Base-by-base conservation (phyloP, 2,797 vertebrate genomes). In the Poeciliopsis gracilis region DNA sequence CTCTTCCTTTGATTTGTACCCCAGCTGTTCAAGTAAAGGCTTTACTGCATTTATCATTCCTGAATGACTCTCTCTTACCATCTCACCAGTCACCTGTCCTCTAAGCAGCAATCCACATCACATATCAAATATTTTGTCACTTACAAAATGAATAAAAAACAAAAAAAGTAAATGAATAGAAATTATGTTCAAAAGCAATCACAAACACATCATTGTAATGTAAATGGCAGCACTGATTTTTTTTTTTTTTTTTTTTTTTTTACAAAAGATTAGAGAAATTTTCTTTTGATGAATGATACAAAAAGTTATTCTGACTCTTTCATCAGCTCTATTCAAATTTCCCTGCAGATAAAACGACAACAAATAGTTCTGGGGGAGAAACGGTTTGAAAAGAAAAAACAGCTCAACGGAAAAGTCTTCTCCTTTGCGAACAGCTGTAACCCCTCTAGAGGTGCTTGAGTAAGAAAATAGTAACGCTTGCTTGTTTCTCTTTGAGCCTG, bases 351-450 rank as follows among this genome's bases (percentile, higher is more conserved):
- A 20, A 63, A 63, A 36, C 30, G 23, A 38, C 20, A 28, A 33
- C 38, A 11, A 41, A 16, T 30, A 1, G 79, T 78, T 75, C 55
- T 84, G 16, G 55, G 45, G n/a, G 33, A 79, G 61, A 83, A 59
- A 55, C 69, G 30, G 47, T 75, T 84, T 84, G 30, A 74, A 81
- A 76, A 78, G 51, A 87, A 69, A 85, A 53, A 77, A 36, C 55
- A 12, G 12, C 38, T 45, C 36, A 30, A 38, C 77, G 63, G 45
- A 84, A 72, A 76, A 41, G 28, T 71, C 71, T 9, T 61, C 20
- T 45, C 84, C 55, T 81, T 67, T 76, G 67, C 80, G 82, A 82
- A 90, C 86, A 90, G 91, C 87, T 86, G 88, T 83, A 86, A 87
- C 76, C 80, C 77, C 86, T 88, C 59, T 80, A 84, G 72, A 81